Percentiles rank a stretch among this genome's conserved stretches.
phyloP scores from a whole-genome alignment of 2,888 invertebrate genomes.

The Sarcophaga variegata region DNA sequence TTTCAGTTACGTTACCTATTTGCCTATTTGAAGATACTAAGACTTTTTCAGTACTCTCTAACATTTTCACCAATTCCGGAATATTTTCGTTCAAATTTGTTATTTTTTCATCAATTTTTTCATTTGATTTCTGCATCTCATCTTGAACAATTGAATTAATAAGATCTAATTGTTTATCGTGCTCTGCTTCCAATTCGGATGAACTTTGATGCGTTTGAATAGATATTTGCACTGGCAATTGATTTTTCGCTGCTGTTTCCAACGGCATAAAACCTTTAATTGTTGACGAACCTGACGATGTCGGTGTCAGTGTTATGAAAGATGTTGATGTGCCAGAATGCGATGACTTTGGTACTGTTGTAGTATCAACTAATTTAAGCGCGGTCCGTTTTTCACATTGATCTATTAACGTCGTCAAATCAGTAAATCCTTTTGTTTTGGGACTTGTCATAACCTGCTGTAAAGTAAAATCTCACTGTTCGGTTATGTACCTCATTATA shows the following conservation, averaged over 20 bases:
- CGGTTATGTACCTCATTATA: background rate
- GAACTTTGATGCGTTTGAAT: slow-evolving; percentile 80
- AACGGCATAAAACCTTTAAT: slow-evolving; percentile 80
- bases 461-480: background rate
- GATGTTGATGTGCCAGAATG: slow-evolving; percentile 57
- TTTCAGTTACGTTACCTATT: background rate
- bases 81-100: slow-evolving; percentile 76
- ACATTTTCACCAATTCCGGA: slow-evolving; percentile 83
- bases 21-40: slow-evolving; percentile 68
- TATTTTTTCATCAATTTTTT: slow-evolving; percentile 72
- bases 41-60: slow-evolving; percentile 79
- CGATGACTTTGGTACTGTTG: slow-evolving; percentile 56
- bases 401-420: slow-evolving; percentile 72
- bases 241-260: slow-evolving; percentile 78
- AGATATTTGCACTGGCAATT: slow-evolving; percentile 80
- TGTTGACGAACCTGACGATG: slow-evolving; percentile 26
- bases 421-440: slow-evolving; percentile 73
- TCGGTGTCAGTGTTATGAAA: slow-evolving; percentile 80
- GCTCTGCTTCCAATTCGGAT: slow-evolving; percentile 79
- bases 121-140: slow-evolving; percentile 74
- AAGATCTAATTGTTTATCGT: slow-evolving; percentile 81
- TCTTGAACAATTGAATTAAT: slow-evolving; percentile 81
- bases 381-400: slow-evolving; percentile 62
- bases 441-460: slow-evolving; percentile 72
- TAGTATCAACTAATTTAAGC: slow-evolving; percentile 15